Conservation (phyloP, 2,797 vertebrate genomes). For the Lerista edwardsae region DNA sequence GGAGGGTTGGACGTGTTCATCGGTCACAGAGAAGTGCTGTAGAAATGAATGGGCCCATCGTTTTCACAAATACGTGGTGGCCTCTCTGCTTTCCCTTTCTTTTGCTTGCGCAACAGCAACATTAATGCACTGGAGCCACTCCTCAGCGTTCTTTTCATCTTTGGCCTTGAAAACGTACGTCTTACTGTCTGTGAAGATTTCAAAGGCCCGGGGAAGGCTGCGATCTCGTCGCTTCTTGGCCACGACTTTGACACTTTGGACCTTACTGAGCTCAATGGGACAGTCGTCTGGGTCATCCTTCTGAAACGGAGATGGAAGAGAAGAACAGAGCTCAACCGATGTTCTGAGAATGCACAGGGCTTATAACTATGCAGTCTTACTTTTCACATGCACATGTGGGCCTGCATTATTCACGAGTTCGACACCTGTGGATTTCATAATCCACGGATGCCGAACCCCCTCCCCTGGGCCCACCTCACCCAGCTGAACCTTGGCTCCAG, state of each 20-base stretch:
- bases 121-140: conserved; percentile 96
- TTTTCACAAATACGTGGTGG: conserved; percentile 90
- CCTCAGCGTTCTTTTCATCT: conserved; percentile 88
- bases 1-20: neutral
- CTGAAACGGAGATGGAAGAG: conserved; percentile 73
- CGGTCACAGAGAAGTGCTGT: accelerated
- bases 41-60: neutral
- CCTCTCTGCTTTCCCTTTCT: conserved; percentile 87
- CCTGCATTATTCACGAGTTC: no score
- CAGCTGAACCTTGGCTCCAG: no score
- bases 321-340: neutral
- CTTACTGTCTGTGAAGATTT: conserved; percentile 94
- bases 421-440: no score
- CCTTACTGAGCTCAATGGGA: conserved; percentile 95
- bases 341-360: neutral
- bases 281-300: conserved; percentile 91
- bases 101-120: conserved; percentile 92
- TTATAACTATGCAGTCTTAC: neutral
- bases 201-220: conserved; percentile 90
- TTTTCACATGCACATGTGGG: no score
- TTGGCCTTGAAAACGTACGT: conserved; percentile 93
- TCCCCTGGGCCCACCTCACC: no score
- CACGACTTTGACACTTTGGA: conserved; percentile 93
- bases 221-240: conserved; percentile 89
- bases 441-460: no score